These are phyloP conservation scores for Temnothorax rugatulus DNA, from an alignment of 2,888 invertebrate genomes.

Conservation along the genomic window DNA sequence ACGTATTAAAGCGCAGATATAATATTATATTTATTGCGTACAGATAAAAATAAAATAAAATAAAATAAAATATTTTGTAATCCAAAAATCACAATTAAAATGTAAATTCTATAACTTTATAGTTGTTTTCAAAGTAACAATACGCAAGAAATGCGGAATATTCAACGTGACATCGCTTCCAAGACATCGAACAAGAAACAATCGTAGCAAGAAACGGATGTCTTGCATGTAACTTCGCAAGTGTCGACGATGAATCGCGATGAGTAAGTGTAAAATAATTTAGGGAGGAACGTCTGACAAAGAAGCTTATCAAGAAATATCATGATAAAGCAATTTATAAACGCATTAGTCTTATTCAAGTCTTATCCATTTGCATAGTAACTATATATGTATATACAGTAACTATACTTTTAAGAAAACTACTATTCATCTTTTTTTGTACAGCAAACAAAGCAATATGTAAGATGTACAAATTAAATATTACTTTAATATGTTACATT, in stretches of 20 bases:
- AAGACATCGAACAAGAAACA: constrained; percentile 1
- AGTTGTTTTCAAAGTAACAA: not conserved
- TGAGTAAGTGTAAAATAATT: constrained; percentile 39
- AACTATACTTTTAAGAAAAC: not conserved
- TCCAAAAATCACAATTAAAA: not conserved
- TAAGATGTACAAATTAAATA: not conserved
- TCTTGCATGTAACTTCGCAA: constrained; percentile 12
- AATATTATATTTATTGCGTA: too few species aligned
- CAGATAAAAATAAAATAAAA: too few species aligned
- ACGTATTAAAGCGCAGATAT: too few species aligned
- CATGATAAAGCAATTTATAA: constrained; percentile 35
- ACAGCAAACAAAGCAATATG: not conserved
- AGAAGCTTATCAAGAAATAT: constrained; percentile 25
- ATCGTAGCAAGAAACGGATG: not conserved
- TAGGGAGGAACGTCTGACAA: not conserved
- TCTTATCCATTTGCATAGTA: constrained; percentile 12
- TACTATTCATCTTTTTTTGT: not conserved
- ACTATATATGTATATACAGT: not conserved
- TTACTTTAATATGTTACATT: not conserved
- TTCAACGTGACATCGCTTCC: not conserved
- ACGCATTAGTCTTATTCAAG: constrained; percentile 14
- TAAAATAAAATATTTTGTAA: not conserved
- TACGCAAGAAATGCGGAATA: not conserved
- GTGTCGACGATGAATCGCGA: constrained; percentile 26
- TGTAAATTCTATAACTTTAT: not conserved